These are phyloP conservation scores for Coelinius sp. DNA, from an alignment of 2,888 invertebrate species.

Conservation along the genomic window DNA sequence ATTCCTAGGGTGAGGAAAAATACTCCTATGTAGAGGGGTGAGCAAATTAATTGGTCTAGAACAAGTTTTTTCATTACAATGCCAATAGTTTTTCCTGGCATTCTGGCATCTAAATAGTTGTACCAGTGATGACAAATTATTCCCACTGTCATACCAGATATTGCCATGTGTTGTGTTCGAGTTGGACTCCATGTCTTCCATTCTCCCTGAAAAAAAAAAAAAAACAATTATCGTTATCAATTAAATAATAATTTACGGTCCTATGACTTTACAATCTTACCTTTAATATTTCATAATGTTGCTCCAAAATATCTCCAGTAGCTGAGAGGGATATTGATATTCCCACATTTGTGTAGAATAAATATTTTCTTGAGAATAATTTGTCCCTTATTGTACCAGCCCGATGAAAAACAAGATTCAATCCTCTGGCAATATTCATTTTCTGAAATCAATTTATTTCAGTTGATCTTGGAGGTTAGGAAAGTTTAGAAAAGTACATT, in stretches of 20 bases:
- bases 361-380: conserved; percentile 73
- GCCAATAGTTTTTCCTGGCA: conserved; percentile 79
- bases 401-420: conserved; percentile 46
- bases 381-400: conserved; percentile 52
- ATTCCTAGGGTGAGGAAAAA: conserved; percentile 85
- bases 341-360: conserved; percentile 84
- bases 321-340: conserved; percentile 84
- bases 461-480: background rate
- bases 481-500: background rate
- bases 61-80: conserved; percentile 84
- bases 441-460: background rate
- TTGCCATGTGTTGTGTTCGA: conserved; percentile 83
- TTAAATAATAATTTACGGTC: too few relatives aligned
- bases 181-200: conserved; percentile 74
- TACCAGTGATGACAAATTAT: conserved; percentile 91
- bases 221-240: background rate
- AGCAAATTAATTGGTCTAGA: conserved; percentile 87
- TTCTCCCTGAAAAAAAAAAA: conserved; percentile 66
- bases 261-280: too few relatives aligned
- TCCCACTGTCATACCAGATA: conserved; percentile 84
- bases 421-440: conserved; percentile 53
- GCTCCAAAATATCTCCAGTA: conserved; percentile 85
- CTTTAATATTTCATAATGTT: conserved; percentile 80
- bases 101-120: conserved; percentile 78
- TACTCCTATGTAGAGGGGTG: conserved; percentile 83